Evolutionary conservation across 2,113 vertebrate species (phyloP).

Genomic region (Apus apus): DNA sequence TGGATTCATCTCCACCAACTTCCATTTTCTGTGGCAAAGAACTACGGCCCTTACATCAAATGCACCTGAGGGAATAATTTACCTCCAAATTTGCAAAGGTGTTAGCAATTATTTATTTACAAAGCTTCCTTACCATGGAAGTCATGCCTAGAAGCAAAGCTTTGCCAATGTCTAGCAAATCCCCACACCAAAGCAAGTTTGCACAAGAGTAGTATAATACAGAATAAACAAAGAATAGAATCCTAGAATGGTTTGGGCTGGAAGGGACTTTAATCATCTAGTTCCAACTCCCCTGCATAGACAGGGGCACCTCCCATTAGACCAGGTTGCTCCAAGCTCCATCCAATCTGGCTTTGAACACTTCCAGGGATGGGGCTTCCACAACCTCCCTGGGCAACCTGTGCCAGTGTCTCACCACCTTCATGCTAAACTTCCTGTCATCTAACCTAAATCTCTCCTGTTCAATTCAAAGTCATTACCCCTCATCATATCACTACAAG

Average conservation of each 20-base stretch:
- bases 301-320: no score
- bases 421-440: no score
- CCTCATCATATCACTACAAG: no score
- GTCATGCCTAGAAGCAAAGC: not conserved
- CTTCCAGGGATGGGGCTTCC: no score
- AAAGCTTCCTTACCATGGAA: not conserved
- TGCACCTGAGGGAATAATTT: not conserved
- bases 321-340: no score
- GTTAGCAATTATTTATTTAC: not conserved
- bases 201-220: not conserved
- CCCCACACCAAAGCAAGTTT: not conserved
- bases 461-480: no score
- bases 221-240: not conserved
- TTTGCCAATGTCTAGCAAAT: constrained; percentile 13
- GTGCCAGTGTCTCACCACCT: no score
- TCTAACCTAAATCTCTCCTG: no score
- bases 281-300: no score
- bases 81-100: not conserved
- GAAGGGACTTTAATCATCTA: not conserved
- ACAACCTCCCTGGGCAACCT: no score
- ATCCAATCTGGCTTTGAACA: no score
- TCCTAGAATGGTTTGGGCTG: not conserved
- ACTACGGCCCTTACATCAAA: not conserved
- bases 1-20: not conserved
- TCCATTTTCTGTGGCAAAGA: not conserved